Percentiles rank a stretch among this genome's conserved stretches.
phyloP scores from a whole-genome alignment of 2,888 invertebrate species.

The Exocentrus adspersus region DNA sequence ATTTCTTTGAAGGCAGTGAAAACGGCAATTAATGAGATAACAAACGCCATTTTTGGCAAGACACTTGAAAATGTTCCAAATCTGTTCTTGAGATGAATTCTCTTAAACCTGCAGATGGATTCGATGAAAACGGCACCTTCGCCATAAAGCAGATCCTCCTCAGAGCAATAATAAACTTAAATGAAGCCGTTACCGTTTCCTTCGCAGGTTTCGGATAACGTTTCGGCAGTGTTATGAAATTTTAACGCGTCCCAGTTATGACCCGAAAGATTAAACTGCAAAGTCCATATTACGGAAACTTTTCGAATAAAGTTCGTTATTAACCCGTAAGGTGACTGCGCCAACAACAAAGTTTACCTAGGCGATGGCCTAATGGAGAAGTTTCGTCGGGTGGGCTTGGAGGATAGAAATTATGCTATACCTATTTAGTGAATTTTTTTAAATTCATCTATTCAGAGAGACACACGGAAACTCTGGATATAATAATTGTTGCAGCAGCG shows the following conservation, averaged over 20 bases:
- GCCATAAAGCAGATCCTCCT: neutral
- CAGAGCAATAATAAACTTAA: neutral
- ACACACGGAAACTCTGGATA: no score
- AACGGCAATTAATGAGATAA: no score
- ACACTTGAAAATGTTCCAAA: no score
- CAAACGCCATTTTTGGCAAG: no score
- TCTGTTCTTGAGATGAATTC: no score
- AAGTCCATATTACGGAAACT: conserved; percentile 34
- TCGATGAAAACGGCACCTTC: neutral
- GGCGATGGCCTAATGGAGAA: neutral
- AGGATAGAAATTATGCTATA: no score
- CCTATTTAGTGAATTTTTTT: no score
- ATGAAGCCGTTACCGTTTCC: neutral
- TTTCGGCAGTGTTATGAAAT: neutral
- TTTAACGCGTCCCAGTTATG: neutral
- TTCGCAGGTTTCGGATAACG: neutral
- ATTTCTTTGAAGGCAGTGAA: no score
- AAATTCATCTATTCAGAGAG: no score
- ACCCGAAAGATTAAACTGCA: neutral
- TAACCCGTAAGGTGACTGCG: conserved; percentile 5
- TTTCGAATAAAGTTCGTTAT: conserved; percentile 35
- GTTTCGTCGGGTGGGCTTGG: neutral
- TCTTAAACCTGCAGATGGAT: neutral
- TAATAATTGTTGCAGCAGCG: no score
- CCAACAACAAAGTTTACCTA: neutral